Percentiles rank a stretch among this genome's conserved stretches.
phyloP scores from a whole-genome alignment of 2,888 invertebrate species.

The Caenorhabditis virilis region DNA sequence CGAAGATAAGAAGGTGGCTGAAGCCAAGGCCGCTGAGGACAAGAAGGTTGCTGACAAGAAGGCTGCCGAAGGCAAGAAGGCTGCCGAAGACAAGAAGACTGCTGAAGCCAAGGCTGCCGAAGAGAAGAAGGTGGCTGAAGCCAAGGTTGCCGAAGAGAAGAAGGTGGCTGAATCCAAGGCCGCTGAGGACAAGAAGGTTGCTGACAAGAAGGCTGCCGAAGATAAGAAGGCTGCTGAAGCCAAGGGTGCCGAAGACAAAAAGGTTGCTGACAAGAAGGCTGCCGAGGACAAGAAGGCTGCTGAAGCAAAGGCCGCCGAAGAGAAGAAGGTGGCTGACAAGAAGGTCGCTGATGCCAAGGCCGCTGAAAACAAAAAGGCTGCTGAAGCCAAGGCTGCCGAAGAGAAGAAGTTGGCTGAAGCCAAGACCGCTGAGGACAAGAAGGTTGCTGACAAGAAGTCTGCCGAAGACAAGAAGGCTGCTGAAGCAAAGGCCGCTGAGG shows the following conservation, averaged over 20 bases:
- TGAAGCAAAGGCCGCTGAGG: slow-evolving; percentile 1
- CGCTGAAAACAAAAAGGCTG: slow-evolving; percentile 4
- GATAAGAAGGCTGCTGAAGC: slow-evolving; percentile 8
- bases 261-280: slow-evolving; percentile 4
- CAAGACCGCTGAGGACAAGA: slow-evolving; percentile 3
- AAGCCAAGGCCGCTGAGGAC: slow-evolving; percentile 4
- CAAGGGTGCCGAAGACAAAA: slow-evolving; percentile 1
- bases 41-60: not conserved
- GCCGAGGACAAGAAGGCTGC: slow-evolving; percentile 11
- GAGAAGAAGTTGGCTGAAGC: not conserved
- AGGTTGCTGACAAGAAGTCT: not conserved
- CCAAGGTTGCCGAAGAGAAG: not conserved
- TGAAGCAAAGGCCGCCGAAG: slow-evolving; percentile 9
- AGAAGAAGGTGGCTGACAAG: not conserved
- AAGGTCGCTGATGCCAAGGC: slow-evolving; percentile 7
- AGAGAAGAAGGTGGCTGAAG: not conserved
- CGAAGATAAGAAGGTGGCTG: slow-evolving; percentile 7
- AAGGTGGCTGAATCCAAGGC: not conserved
- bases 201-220: slow-evolving; percentile 5
- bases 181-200: slow-evolving; percentile 3
- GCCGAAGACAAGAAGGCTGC: slow-evolving; percentile 4
- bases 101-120: not conserved
- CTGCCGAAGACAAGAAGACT: not conserved
- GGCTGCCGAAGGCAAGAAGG: not conserved
- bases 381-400: slow-evolving; percentile 4